phyloP scores from a whole-genome alignment of 2,113 vertebrate genomes.

The Sporophila hypoxantha region DNA sequence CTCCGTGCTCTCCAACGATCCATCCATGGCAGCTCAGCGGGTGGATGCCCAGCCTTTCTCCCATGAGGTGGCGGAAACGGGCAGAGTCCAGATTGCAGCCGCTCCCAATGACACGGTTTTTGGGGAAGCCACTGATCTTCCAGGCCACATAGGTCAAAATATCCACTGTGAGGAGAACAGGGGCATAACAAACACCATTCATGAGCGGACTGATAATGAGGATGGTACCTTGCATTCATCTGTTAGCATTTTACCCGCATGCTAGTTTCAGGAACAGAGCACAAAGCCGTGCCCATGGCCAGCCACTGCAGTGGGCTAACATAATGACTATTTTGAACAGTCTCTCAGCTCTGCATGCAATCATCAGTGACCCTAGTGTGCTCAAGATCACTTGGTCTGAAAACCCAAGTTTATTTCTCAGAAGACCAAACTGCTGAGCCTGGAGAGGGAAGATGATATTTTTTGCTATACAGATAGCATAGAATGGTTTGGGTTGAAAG shows the following conservation, averaged over 20 bases:
- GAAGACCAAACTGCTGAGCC: not conserved
- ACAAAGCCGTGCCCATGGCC: not conserved
- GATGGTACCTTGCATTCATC: not conserved
- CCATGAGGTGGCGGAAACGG: conserved; percentile 94
- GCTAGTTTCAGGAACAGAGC: not conserved
- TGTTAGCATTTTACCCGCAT: not conserved
- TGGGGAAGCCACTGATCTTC: conserved; percentile 97
- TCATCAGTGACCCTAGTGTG: not conserved
- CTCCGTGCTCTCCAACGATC: conserved; percentile 92
- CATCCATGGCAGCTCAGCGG: conserved; percentile 92
- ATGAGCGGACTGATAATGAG: not conserved
- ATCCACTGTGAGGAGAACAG: conserved; percentile 78
- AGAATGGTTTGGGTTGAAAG: not conserved
- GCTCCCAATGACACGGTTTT: conserved; percentile 90
- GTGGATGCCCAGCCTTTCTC: conserved; percentile 85
- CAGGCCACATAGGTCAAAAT: conserved; percentile 96
- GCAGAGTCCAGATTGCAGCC: conserved; percentile 97
- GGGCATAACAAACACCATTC: not conserved
- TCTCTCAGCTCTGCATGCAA: not conserved
- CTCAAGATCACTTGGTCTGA: not conserved
- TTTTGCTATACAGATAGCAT: not conserved
- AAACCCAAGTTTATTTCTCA: not conserved
- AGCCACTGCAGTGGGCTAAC: not conserved
- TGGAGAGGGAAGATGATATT: not conserved
- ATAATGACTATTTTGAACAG: not conserved